Evolutionary conservation across 2,113 vertebrate genomes (phyloP), one percentile per base, ranked within the genome.

Genomic region (Neolamprologus caudopunctatus): DNA sequence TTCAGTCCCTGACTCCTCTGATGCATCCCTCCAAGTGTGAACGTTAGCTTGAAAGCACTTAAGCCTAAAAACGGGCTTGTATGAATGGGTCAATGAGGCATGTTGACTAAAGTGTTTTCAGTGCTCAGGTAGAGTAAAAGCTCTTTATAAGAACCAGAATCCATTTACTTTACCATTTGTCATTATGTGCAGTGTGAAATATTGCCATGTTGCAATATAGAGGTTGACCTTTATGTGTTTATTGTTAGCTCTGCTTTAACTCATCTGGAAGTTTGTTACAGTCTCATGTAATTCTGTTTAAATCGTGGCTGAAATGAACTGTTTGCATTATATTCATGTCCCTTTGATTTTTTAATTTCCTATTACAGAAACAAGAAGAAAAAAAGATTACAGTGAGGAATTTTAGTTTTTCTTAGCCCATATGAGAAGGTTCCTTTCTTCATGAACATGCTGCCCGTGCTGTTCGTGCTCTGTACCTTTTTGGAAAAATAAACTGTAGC

Each of bases 241-340:
- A n/a, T 37, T 63, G 5, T n/a, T 63, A 37, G 14, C 31, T 37
- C 31, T 35, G 31, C 0, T 63, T 63, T 35, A 63, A n/a, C 16
- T 66, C 61, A 66, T 19, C 17, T 66, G 61, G 61, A 37, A 7
- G 58, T 35, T 63, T 33, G 16, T 63, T n/a, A 35, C 9, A 11
- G 0, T 61, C 16, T 61, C 57, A 28, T 95, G 95, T 50, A 91
- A 95, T 87, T 54, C 28, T 80, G 47, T 33, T 63, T 4, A 63
- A 63, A 63, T 63, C 3, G 2, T 63, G 31, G 2, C 9, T 63
- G 16, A 63, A 63, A 35, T 63, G 16, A 63, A 61, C 3, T 63
- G 58, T 19, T 35, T 63, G 58, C 58, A 35, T 63, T 63, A 35
- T 63, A 35, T 63, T 35, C 31, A 19, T 63, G 58, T 63, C 58